Percentiles rank a stretch among this genome's conserved stretches.
Evolutionary conservation across 1,140 invertebrate genomes (phyloP).

Genomic region (Metopolophium dirhodum): DNA sequence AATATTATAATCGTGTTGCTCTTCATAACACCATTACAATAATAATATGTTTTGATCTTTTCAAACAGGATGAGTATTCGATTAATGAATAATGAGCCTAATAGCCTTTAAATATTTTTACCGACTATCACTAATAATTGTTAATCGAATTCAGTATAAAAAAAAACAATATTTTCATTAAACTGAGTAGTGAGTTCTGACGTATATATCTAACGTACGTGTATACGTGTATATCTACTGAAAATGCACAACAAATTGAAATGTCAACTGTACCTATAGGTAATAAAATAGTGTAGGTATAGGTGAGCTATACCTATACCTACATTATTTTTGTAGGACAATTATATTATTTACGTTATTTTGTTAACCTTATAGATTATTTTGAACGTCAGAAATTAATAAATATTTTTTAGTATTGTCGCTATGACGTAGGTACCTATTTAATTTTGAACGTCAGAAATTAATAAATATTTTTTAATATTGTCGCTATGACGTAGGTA

Average conservation of each 20-base stretch:
- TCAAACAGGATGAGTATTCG: background rate
- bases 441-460: background rate
- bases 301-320: no score
- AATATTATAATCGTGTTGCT: background rate
- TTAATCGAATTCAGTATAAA: background rate
- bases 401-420: background rate
- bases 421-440: background rate
- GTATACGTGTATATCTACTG: background rate
- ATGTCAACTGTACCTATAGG: no score
- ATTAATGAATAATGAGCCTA: background rate
- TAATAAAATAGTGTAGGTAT: background rate
- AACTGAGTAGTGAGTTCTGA: background rate
- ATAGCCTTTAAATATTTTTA: background rate
- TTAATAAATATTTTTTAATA: background rate
- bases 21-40: background rate
- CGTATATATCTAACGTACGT: background rate
- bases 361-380: constrained; percentile 7
- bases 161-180: background rate
- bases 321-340: background rate
- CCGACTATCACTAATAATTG: background rate
- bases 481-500: background rate
- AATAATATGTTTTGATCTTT: background rate
- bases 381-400: background rate
- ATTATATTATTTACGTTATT: background rate
- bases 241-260: background rate